These are phyloP conservation scores for Hypolimnas misippus DNA, from an alignment of 2,888 invertebrate species.

Conservation along the genomic window DNA sequence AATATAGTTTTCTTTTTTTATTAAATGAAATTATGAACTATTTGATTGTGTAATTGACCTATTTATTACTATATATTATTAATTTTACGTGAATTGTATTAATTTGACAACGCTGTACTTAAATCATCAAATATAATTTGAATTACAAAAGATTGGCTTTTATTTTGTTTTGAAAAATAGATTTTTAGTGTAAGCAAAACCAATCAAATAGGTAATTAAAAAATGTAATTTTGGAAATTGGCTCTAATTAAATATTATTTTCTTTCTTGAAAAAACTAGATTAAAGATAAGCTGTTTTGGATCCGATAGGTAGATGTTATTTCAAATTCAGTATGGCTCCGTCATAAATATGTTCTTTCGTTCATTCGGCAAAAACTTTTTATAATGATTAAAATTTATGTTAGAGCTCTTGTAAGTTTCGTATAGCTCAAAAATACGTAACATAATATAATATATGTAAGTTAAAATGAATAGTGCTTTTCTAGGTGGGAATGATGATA, in stretches of 20 bases:
- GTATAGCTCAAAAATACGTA: neutral
- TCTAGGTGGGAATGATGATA: slow-evolving; percentile 81
- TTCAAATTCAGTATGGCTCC: slow-evolving; percentile 35
- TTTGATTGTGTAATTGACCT: neutral
- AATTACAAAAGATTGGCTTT: slow-evolving; percentile 6
- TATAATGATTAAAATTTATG: slow-evolving; percentile 66
- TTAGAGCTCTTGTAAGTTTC: slow-evolving; percentile 70
- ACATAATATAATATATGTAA: neutral
- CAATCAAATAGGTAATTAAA: too few species aligned
- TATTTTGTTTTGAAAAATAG: too few species aligned
- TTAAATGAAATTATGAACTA: neutral
- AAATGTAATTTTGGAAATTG: too few species aligned
- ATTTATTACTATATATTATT: slow-evolving; percentile 11
- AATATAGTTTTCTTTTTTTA: neutral
- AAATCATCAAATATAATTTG: slow-evolving; percentile 31
- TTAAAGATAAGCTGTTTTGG: neutral
- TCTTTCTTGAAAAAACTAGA: neutral
- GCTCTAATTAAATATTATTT: too few species aligned
- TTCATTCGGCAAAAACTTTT: slow-evolving; percentile 39
- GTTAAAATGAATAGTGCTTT: slow-evolving; percentile 32
- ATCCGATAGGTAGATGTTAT: neutral
- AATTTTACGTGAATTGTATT: slow-evolving; percentile 17
- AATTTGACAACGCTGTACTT: slow-evolving; percentile 26
- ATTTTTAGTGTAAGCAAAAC: too few species aligned
- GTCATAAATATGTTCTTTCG: neutral